Evolutionary conservation across 1,140 invertebrate species (phyloP), one percentile per base, ranked within the genome.

Genomic region (Macrostomum lignano): DNA sequence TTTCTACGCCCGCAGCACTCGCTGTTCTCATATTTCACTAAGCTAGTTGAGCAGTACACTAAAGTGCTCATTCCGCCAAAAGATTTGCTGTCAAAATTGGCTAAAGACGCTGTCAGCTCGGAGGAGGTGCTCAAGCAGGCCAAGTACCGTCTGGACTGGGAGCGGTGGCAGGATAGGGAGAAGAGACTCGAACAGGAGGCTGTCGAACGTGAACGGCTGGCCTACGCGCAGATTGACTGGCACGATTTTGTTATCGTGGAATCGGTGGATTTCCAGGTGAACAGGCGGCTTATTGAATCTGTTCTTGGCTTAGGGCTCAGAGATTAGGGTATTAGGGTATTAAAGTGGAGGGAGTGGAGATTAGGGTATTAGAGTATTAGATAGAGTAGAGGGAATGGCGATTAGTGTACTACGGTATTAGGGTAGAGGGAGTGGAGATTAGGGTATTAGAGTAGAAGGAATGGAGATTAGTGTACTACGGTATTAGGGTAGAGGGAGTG

Each of bases 221-320:
- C 84, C 0, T 94, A 94, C 52, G 78, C 81, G 2, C 77, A 84
- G 46, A 93, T 98, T 42, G 91, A 98, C 52, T 98, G 91, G 91
- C 91, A 98, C 51, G 86, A 96, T 59, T 98, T 98, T 63, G 86
- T 96, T 2, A 84, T 98, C 1, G 91, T 98, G 0, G 88, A 98
- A 58, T 96, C 86, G 0, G 86, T 98, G 0, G 91, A 98, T 55
- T 98, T 94, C 55, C 79, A 93, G 42, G n/a, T n/a, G n/a, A n/a
- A n/a, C n/a, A n/a, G n/a, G n/a, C n/a, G n/a, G n/a, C n/a, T n/a
- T n/a, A n/a, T n/a, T n/a, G n/a, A n/a, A n/a, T n/a, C n/a, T n/a
- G n/a, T n/a, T n/a, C n/a, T n/a, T n/a, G n/a, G n/a, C n/a, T n/a
- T n/a, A n/a, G n/a, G n/a, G n/a, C n/a, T n/a, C n/a, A n/a, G n/a